Percentiles rank a stretch among this genome's conserved stretches.
Evolutionary conservation across 2,888 invertebrate species (phyloP).

Genomic region (Campoplex capitator): DNA sequence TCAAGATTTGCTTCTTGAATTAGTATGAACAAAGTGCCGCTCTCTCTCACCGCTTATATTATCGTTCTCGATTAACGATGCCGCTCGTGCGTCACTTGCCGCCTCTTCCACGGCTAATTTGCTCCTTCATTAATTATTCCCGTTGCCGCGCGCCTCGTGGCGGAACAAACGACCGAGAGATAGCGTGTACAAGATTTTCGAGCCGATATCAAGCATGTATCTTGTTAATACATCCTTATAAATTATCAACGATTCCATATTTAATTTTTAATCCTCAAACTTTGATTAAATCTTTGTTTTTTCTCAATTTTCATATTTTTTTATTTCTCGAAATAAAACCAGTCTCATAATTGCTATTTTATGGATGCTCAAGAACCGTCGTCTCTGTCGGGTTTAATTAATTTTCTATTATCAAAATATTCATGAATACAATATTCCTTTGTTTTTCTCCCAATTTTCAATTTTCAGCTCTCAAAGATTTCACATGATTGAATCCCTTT

Average conservation of each 20-base stretch:
- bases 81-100: slow-evolving; percentile 63
- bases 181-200: slow-evolving; percentile 63
- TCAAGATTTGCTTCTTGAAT: slow-evolving; percentile 64
- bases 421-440: background rate
- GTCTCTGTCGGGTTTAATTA: background rate
- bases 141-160: slow-evolving; percentile 51
- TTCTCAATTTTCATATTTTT: background rate
- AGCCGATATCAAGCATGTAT: slow-evolving; percentile 49
- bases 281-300: background rate
- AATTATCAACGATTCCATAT: slow-evolving; percentile 29
- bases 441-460: too few relatives aligned
- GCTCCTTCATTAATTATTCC: slow-evolving; percentile 69
- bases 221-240: slow-evolving; percentile 23
- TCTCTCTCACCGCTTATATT: slow-evolving; percentile 59
- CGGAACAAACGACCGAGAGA: slow-evolving; percentile 66
- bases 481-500: background rate
- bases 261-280: slow-evolving; percentile 12
- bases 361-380: background rate
- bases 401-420: too few relatives aligned
- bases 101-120: slow-evolving; percentile 64
- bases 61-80: slow-evolving; percentile 68
- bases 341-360: background rate
- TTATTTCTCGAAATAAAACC: background rate
- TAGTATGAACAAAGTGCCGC: slow-evolving; percentile 69
- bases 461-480: background rate